Conservation (phyloP, 2,113 vertebrate genomes). For the Synodontis membranacea region DNA sequence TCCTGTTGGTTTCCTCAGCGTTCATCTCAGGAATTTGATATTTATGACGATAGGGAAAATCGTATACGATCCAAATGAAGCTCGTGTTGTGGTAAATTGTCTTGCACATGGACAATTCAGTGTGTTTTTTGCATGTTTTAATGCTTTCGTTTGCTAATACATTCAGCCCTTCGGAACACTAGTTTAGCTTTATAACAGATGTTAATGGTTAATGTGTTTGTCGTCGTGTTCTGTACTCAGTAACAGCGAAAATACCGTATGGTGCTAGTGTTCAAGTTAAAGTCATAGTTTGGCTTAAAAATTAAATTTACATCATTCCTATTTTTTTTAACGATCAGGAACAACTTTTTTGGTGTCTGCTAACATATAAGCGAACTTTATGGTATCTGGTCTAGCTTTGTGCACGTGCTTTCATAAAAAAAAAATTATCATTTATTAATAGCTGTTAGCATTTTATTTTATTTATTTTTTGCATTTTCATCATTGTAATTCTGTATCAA, state of each 20-base stretch:
- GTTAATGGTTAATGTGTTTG: slow-evolving; percentile 10
- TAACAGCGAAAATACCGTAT: not conserved
- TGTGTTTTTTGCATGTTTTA: slow-evolving; percentile 52
- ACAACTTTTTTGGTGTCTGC: not conserved
- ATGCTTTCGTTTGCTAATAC: slow-evolving; percentile 54
- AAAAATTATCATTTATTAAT: not conserved
- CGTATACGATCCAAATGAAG: not conserved
- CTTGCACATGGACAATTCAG: slow-evolving; percentile 31
- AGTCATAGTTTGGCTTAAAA: not conserved
- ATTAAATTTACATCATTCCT: not conserved
- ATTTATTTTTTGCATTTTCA: not conserved
- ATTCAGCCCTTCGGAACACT: slow-evolving; percentile 31
- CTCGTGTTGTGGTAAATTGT: slow-evolving; percentile 31
- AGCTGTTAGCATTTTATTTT: not conserved
- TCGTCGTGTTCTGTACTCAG: not conserved
- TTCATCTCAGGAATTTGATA: slow-evolving; percentile 48
- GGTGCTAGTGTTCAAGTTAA: not conserved
- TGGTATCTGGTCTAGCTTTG: not conserved
- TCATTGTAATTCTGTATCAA: not conserved
- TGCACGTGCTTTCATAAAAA: not conserved
- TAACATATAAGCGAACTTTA: not conserved
- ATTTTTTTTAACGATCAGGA: not conserved
- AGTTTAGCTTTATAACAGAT: not conserved
- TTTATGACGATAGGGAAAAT: slow-evolving; percentile 13
- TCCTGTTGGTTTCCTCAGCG: slow-evolving; percentile 13